These are phyloP conservation scores for Ascaphus truei DNA, from an alignment of 2,113 vertebrate species.

Conservation along the genomic window DNA sequence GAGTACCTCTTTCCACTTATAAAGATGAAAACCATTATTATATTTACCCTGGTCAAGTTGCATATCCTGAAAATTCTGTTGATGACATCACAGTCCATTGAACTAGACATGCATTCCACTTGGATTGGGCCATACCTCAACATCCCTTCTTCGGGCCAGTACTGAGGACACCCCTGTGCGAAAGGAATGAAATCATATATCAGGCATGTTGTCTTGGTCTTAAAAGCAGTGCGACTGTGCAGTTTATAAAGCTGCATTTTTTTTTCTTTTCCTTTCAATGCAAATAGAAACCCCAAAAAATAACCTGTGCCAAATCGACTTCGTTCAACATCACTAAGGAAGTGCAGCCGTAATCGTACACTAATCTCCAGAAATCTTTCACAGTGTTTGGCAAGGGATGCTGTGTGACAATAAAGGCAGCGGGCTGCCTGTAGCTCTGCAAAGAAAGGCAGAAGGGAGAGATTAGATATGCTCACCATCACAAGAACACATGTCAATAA, in stretches of 20 bases:
- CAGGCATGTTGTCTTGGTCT: slow-evolving; percentile 11
- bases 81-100: slow-evolving; percentile 96
- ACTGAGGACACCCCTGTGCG: slow-evolving; percentile 90
- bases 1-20: too few species aligned
- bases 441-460: slow-evolving; percentile 42
- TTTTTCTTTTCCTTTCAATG: too few species aligned
- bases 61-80: slow-evolving; percentile 97
- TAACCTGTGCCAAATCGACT: slow-evolving; percentile 92
- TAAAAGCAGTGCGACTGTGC: too few species aligned
- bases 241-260: neutral
- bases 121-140: slow-evolving; percentile 93
- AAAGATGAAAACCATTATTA: neutral
- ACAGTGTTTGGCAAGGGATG: slow-evolving; percentile 96
- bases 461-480: too few species aligned
- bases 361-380: slow-evolving; percentile 98
- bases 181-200: slow-evolving; percentile 38
- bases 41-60: slow-evolving; percentile 90
- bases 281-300: neutral
- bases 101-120: slow-evolving; percentile 96
- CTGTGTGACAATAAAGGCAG: slow-evolving; percentile 96
- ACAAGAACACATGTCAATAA: too few species aligned
- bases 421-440: slow-evolving; percentile 96
- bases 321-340: slow-evolving; percentile 97
- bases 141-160: slow-evolving; percentile 96
- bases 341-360: slow-evolving; percentile 96